These are phyloP conservation scores for Endotricha flammealis DNA, from an alignment of 2,888 invertebrate species.

Conservation along the genomic window DNA sequence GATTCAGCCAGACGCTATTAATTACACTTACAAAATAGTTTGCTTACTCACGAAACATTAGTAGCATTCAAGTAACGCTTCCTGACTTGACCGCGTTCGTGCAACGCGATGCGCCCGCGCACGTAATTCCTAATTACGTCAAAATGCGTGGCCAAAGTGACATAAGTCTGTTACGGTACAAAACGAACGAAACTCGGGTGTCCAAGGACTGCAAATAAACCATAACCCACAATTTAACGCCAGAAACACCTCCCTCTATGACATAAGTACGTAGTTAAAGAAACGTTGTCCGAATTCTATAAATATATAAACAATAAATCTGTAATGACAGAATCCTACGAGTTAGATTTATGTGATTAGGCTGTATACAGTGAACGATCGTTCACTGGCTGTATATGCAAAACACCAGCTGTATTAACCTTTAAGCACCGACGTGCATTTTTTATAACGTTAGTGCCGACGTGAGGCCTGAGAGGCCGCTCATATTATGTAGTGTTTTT, in stretches of 20 bases:
- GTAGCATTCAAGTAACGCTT: conserved; percentile 38
- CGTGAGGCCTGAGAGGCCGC: too few relatives aligned
- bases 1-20: too few relatives aligned
- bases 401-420: too few relatives aligned
- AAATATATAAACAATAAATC: too few relatives aligned
- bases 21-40: conserved; percentile 35
- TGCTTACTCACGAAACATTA: conserved; percentile 42
- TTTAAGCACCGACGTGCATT: too few relatives aligned
- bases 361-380: too few relatives aligned
- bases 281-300: too few relatives aligned
- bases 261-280: not conserved
- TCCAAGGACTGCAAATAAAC: conserved; percentile 40
- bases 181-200: conserved; percentile 40
- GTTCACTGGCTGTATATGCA: too few relatives aligned
- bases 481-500: too few relatives aligned
- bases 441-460: too few relatives aligned
- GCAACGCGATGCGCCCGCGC: conserved; percentile 36
- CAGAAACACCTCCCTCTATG: not conserved
- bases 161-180: conserved; percentile 64
- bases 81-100: conserved; percentile 40
- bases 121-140: conserved; percentile 70
- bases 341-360: too few relatives aligned
- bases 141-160: conserved; percentile 69
- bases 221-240: conserved; percentile 31
- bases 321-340: too few relatives aligned